Evolutionary conservation across 2,888 invertebrate species (phyloP).

Genomic region (Deilephila elpenor): DNA sequence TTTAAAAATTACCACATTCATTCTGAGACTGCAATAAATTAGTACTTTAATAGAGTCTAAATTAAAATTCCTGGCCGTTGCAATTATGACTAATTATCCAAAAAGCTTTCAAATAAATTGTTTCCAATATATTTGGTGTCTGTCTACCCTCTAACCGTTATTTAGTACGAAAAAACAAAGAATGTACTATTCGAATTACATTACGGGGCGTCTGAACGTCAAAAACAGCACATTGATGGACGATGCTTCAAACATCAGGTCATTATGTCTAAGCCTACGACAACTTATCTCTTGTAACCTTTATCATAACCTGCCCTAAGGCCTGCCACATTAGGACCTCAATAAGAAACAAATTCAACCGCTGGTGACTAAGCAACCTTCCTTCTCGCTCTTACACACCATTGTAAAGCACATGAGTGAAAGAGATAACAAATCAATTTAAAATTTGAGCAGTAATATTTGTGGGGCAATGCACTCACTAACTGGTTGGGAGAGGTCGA

Average conservation of each 20-base stretch:
- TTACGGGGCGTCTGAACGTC: neutral
- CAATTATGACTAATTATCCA: too few relatives aligned
- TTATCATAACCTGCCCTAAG: slow-evolving; percentile 82
- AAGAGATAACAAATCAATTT: slow-evolving; percentile 68
- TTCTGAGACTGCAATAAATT: too few relatives aligned
- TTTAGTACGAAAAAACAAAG: too few relatives aligned
- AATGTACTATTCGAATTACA: neutral
- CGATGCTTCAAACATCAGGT: neutral
- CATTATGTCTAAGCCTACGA: slow-evolving; percentile 64
- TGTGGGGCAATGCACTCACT: slow-evolving; percentile 77
- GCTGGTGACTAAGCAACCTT: slow-evolving; percentile 65
- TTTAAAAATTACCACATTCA: too few relatives aligned
- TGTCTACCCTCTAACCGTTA: too few relatives aligned
- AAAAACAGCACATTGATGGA: neutral
- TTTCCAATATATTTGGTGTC: too few relatives aligned
- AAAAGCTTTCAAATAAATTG: too few relatives aligned
- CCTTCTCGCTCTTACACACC: slow-evolving; percentile 59
- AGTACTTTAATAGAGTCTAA: too few relatives aligned
- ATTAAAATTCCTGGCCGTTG: too few relatives aligned
- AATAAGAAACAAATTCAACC: slow-evolving; percentile 68
- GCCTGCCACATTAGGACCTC: slow-evolving; percentile 69
- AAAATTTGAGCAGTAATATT: slow-evolving; percentile 74
- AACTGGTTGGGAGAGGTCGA: slow-evolving; percentile 82
- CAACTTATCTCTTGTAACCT: slow-evolving; percentile 65
- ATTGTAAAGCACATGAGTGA: slow-evolving; percentile 47